A percentile compares a stretch with the other conserved stretches of the same genome.
These are phyloP conservation scores for Asobara japonica DNA, from an alignment of 1,140 invertebrate genomes.

Conservation along the genomic window DNA sequence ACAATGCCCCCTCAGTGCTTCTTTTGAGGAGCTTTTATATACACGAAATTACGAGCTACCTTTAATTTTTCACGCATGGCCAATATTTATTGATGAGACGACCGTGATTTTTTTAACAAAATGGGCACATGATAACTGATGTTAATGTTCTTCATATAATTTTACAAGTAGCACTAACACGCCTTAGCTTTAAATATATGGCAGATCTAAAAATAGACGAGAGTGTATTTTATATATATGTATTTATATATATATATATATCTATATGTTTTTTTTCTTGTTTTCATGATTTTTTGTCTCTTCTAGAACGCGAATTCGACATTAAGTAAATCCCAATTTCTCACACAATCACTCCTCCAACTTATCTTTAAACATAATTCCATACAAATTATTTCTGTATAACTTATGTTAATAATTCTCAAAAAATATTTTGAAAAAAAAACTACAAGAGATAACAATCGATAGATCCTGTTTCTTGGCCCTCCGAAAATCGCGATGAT, in stretches of 20 bases:
- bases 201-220: conserved; percentile 52
- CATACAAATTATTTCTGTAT: conserved; percentile 44
- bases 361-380: conserved; percentile 24
- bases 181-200: conserved; percentile 53
- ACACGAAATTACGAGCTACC: conserved; percentile 45
- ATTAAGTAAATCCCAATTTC: conserved; percentile 55
- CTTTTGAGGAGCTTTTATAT: conserved; percentile 32
- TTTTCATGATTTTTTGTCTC: conserved; percentile 7
- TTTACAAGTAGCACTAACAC: conserved; percentile 47
- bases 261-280: conserved; percentile 36
- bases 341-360: conserved; percentile 44
- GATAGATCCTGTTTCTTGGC: conserved; percentile 31
- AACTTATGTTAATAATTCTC: conserved; percentile 51
- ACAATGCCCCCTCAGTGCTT: background rate
- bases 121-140: conserved; percentile 24
- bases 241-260: too few relatives aligned
- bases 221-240: too few relatives aligned
- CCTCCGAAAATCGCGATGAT: conserved; percentile 21
- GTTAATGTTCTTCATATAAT: conserved; percentile 40
- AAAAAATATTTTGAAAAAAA: conserved; percentile 20
- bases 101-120: conserved; percentile 35
- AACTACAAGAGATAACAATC: conserved; percentile 43
- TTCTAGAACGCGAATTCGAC: conserved; percentile 37
- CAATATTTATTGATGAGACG: conserved; percentile 28
- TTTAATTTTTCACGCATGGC: conserved; percentile 16